Percentiles rank a stretch among this genome's conserved stretches.
These are phyloP conservation scores for Probosciger aterrimus DNA, from an alignment of 2,113 vertebrate genomes.

Conservation along the genomic window DNA sequence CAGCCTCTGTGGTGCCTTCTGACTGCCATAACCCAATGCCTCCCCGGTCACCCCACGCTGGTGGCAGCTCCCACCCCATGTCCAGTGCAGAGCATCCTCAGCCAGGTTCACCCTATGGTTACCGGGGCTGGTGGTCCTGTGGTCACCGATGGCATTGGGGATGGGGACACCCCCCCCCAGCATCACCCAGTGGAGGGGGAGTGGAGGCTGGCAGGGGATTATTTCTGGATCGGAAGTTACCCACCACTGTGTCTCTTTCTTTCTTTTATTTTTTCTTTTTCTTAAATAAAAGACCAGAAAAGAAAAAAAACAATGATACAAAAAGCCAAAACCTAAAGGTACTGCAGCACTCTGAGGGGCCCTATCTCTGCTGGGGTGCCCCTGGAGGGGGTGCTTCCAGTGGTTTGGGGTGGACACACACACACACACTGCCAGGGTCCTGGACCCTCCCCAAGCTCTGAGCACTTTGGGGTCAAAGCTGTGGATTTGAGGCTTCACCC, in stretches of 20 bases:
- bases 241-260: constrained; percentile 70
- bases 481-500: background rate
- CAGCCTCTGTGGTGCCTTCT: constrained; percentile 50
- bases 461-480: background rate
- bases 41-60: fast-evolving
- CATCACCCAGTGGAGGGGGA: background rate
- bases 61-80: background rate
- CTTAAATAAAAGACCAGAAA: constrained; percentile 68
- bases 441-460: too few relatives aligned
- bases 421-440: background rate
- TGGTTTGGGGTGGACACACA: background rate
- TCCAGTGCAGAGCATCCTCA: background rate
- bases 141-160: background rate
- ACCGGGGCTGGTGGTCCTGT: background rate
- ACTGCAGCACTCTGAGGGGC: background rate
- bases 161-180: background rate
- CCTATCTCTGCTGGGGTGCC: background rate
- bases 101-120: background rate
- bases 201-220: background rate
- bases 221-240: constrained; percentile 24
- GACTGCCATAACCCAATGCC: background rate
- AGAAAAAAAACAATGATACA: background rate
- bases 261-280: constrained; percentile 36
- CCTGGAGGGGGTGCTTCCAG: fast-evolving
- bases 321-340: background rate